Base-by-base conservation (phyloP, 2,888 invertebrate species). In the Cosmopolites sordidus region DNA sequence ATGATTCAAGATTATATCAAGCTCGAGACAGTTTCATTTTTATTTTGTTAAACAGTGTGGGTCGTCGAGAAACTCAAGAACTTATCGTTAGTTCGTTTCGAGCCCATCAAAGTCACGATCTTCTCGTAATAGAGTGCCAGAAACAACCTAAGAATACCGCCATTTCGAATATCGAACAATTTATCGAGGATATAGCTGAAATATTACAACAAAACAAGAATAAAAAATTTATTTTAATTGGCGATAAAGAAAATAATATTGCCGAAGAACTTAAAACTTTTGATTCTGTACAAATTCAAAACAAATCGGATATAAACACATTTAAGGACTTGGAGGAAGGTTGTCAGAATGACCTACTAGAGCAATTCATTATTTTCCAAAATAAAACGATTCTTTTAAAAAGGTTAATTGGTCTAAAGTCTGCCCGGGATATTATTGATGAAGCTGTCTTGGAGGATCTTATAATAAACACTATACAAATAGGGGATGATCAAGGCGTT, bases 1-100 rank as follows among this genome's bases (percentile, higher is more conserved):
- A 37, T 22, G 18, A 27, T 14, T 9, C 18, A 2, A 22, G 29
- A 9, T 3, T 41, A 1, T 54, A 22, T 12, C 2, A 14, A 1
- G 37, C 16, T 5, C 41, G 44, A 12, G 57, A 58, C 15, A 58
- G 57, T 51, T 58, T 30, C 15, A 45, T 58, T 27, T 54, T 54
- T 45, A 11, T 54, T 16, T 42, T 17, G 9, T 14, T 51, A 1
- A 45, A 37, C n/a, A 51, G 33, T 14, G 8, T 54, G 1, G 27
- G 27, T 1, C 33, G 16, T n/a, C 14, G 16, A n/a, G 17, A 57
- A 44, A 54, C 38, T 3, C 37, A 46, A 40, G 16, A 54, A 22
- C 29, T 51, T 2, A 17, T 54, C 9, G 8, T 42, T 1, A 30
- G 30, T 14, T 18, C 54, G 5, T 54, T 51, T n/a, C 22, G 41